phyloP scores from a whole-genome alignment of 2,113 vertebrate genomes.

The Opisthocomus hoazin region DNA sequence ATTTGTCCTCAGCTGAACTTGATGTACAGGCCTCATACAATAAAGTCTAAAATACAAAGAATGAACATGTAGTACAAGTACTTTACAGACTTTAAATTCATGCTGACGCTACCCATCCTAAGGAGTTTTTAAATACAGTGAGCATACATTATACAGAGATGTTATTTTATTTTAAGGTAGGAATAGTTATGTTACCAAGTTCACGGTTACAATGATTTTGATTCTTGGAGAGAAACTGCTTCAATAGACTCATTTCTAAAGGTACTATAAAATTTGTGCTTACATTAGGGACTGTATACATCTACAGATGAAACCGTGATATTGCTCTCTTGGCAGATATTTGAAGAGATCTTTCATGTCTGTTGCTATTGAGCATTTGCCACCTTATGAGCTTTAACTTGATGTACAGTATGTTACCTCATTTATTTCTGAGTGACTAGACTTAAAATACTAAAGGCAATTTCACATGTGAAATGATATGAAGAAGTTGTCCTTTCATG shows the following conservation, averaged over 20 bases:
- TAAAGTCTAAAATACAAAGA: neutral
- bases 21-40: neutral
- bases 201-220: neutral
- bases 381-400: neutral
- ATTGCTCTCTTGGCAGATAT: neutral
- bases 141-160: neutral
- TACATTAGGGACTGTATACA: neutral
- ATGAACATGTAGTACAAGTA: neutral
- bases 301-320: neutral
- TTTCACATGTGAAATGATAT: neutral
- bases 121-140: neutral
- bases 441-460: neutral
- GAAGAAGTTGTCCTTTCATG: neutral
- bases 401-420: neutral
- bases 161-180: neutral
- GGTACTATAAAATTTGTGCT: neutral
- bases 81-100: neutral
- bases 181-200: neutral
- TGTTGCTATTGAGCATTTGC: neutral
- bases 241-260: neutral
- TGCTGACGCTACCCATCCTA: neutral
- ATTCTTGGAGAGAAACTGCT: neutral
- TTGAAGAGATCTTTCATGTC: neutral
- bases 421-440: neutral
- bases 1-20: neutral